These are phyloP conservation scores for Scaptomyza pallida DNA, from an alignment of 1,140 invertebrate species.

Conservation along the genomic window DNA sequence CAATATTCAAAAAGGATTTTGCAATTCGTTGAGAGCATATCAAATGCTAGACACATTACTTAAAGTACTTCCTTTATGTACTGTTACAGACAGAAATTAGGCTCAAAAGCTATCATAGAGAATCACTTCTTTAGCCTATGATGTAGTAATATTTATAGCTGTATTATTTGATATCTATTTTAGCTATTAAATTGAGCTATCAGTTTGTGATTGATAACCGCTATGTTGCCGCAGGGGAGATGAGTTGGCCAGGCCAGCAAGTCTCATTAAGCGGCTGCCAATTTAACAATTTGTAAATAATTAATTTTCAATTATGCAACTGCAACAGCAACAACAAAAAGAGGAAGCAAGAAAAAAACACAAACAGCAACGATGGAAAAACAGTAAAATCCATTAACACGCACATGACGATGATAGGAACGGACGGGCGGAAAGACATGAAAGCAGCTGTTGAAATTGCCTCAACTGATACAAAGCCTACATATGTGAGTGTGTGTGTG, in stretches of 20 bases:
- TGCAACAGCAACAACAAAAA: slow-evolving; percentile 34
- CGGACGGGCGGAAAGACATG: background rate
- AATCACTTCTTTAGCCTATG: background rate
- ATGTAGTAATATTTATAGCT: background rate
- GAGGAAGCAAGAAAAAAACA: background rate
- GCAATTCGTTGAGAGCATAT: background rate
- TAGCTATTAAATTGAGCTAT: slow-evolving; percentile 18
- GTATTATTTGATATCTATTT: background rate
- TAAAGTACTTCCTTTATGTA: no score
- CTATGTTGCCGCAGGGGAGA: background rate
- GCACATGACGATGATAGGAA: slow-evolving; percentile 17
- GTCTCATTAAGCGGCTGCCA: slow-evolving; percentile 56
- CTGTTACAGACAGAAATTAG: no score
- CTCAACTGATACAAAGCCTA: background rate
- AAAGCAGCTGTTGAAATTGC: slow-evolving; percentile 31
- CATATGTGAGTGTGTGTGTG: background rate
- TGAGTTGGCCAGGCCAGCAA: background rate
- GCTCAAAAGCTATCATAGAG: no score
- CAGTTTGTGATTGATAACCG: slow-evolving; percentile 55
- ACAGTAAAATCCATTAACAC: slow-evolving; percentile 69
- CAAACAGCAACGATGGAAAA: slow-evolving; percentile 13
- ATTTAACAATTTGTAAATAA: slow-evolving; percentile 80
- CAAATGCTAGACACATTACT: background rate
- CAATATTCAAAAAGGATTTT: background rate
- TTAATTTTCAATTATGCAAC: slow-evolving; percentile 81